Base-by-base conservation (phyloP, 2,888 invertebrate genomes). In the Tridacna crocea region DNA sequence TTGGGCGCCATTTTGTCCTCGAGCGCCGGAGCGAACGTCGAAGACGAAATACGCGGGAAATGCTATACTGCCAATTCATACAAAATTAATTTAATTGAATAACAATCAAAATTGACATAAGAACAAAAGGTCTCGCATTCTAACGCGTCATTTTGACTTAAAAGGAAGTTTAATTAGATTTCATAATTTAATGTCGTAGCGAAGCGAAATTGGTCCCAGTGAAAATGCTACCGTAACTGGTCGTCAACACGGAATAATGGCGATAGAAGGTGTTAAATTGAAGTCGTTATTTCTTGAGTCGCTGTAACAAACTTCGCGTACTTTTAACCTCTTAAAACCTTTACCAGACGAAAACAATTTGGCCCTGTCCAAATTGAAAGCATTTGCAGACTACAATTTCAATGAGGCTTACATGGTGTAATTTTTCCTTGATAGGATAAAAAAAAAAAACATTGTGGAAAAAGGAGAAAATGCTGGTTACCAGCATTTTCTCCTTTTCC, bases 91-190 rank as follows among this genome's bases (percentile, higher is more conserved):
- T 84, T 84, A 84, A 84, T 84, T 84, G 84, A 73, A 78, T 81
- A 80, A 79, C 84, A 84, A 84, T 84, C 81, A 84, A 78, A 79
- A 60, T 75, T 79, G 84, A 84, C 84, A 76, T 75, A 27, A 70
- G 84, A 84, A 84, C 84, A 84, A 84, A 83, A 61, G 84, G 80
- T 81, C 74, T 76, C 65, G 76, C 76, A 77, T 81, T 72, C 76
- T 79, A 84, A 76, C 80, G 76, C 74, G 78, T 55, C 80, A 75
- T 80, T 79, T 72, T 68, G 75, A 79, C 79, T 46, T 65, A 80
- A 77, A 73, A 66, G 79, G 79, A 79, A 68, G 78, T 63, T 65
- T 79, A 84, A 84, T 81, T 81, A 55, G 81, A 84, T 84, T 84
- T 76, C 73, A 70, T 76, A 80, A 76, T 79, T 76, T 73, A 77